Evolutionary conservation across 2,797 vertebrate genomes (phyloP), one percentile per base, ranked within the genome.

Genomic region (Darevskia mixta): DNA sequence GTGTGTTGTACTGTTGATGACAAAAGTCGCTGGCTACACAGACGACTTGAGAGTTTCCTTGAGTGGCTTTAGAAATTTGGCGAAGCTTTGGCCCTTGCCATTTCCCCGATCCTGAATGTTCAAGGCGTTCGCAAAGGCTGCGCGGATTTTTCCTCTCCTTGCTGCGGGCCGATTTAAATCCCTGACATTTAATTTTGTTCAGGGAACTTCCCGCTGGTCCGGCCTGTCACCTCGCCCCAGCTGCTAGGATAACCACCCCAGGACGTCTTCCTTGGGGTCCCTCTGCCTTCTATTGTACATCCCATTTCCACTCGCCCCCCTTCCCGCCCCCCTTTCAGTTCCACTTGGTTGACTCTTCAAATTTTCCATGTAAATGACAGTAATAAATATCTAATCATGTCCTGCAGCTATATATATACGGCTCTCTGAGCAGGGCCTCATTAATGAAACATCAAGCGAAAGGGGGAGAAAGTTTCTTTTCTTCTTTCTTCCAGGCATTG

Each of bases 321-420:
- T 1, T 0, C 78, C 87, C 2, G n/a, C 23, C 17, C 43, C 88
- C 88, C 92, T 88, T 92, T 64, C 90, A 88, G 97, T 98, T 97
- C 95, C 96, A 96, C 97, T 95, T 96, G 96, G 96, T 97, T 95
- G 97, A 97, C 92, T 96, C 92, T 96, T 96, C 87, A 97, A 98
- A 97, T 96, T 96, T 96, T 91, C 96, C 96, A 97, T 97, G 97
- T 97, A 98, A 97, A 97, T 97, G 96, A 96, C 96, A 96, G 97
- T 98, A 98, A 98, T 98, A 98, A 98, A 98, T 98, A 98, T 98
- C 97, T 99, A 98, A 98, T 98, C 98, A 98, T 98, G 97, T 98
- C 98, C 98, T 96, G 85, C 61, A 98, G 98, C 98, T 90, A 95
- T 96, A 85, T 96, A 85, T 64, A 64, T 90, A 91, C 84, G 77